These are phyloP conservation scores for Pandemis heparana DNA, from an alignment of 2,888 invertebrate genomes.

Conservation along the genomic window DNA sequence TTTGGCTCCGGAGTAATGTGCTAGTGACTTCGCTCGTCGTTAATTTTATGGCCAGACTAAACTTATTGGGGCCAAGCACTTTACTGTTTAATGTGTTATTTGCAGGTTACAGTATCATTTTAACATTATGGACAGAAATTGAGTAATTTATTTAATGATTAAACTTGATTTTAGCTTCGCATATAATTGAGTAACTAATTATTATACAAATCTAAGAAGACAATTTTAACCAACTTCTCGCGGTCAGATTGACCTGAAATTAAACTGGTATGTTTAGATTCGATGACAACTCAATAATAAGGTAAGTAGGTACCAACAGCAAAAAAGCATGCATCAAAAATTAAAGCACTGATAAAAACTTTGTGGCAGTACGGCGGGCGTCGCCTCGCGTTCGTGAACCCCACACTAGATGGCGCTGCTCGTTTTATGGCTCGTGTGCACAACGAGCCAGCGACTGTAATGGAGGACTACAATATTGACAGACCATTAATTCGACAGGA, in stretches of 20 bases:
- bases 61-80: conserved; percentile 38
- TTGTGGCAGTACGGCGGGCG: conserved; percentile 36
- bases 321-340: no score
- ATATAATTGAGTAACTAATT: no score
- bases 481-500: conserved; percentile 84
- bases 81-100: conserved; percentile 40
- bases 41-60: conserved; percentile 39
- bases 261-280: no score
- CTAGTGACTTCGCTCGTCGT: conserved; percentile 40
- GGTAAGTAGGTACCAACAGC: no score
- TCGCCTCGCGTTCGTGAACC: conserved; percentile 71
- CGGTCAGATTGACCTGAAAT: no score
- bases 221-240: no score
- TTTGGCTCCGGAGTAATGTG: conserved; percentile 24
- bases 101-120: conserved; percentile 42
- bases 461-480: conserved; percentile 83
- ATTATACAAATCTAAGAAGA: no score
- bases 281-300: no score
- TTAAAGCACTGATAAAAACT: no score
- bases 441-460: conserved; percentile 80
- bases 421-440: conserved; percentile 78
- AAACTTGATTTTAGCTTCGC: no score
- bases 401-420: conserved; percentile 75
- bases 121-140: conserved; percentile 12
- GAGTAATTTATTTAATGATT: not conserved